phyloP scores from a whole-genome alignment of 2,113 vertebrate genomes.

The Macquaria australasica region DNA sequence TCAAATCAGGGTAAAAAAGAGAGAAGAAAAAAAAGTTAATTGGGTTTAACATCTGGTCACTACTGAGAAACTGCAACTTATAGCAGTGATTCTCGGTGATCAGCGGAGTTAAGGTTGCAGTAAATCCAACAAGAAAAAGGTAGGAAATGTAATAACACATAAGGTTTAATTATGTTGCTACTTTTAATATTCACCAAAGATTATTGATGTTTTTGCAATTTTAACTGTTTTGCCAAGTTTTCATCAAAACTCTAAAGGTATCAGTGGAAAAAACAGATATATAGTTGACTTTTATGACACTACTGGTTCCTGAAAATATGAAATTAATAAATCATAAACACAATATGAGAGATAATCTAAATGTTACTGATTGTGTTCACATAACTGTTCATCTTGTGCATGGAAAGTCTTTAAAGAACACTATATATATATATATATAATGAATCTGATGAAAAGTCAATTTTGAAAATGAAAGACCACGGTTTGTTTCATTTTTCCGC shows the following conservation, averaged over 20 bases:
- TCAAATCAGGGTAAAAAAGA: conserved; percentile 33
- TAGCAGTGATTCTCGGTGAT: neutral
- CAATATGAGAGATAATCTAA: neutral
- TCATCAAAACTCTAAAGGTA: neutral
- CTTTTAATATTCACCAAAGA: neutral
- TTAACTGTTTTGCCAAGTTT: neutral
- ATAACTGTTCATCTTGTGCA: neutral
- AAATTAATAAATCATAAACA: neutral
- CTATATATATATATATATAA: neutral
- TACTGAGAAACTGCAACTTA: neutral
- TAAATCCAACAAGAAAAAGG: neutral
- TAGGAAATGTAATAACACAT: neutral
- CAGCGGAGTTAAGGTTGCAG: neutral
- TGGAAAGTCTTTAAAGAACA: neutral
- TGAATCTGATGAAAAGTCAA: neutral
- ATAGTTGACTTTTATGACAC: neutral
- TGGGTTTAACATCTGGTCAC: conserved; percentile 20
- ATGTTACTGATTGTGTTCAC: neutral
- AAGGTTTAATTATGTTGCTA: neutral
- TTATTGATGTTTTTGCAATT: neutral
- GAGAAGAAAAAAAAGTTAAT: neutral
- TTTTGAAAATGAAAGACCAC: neutral
- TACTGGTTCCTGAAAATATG: neutral
- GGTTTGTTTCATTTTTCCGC: neutral
- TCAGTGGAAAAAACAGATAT: neutral